A percentile compares a stretch with the other conserved stretches of the same genome.
These are phyloP conservation scores for Conistra vaccinii DNA, from an alignment of 2,888 invertebrate species.

Conservation along the genomic window DNA sequence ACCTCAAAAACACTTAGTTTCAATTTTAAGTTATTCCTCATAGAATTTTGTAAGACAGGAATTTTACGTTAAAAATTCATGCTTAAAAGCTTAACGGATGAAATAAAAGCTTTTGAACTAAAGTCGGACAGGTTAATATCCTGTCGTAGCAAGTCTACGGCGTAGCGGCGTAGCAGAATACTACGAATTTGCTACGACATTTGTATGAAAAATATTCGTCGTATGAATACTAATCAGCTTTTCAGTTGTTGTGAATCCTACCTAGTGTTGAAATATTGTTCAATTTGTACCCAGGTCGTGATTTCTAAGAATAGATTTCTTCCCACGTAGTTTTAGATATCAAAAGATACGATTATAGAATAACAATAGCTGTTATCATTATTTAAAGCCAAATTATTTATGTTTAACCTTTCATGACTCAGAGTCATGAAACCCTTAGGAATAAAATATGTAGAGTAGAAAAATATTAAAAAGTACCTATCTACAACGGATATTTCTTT, in stretches of 20 bases:
- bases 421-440: no score
- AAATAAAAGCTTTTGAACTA: conserved; percentile 62
- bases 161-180: conserved; percentile 57
- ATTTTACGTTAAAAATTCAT: conserved; percentile 51
- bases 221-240: conserved; percentile 52
- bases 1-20: conserved; percentile 63
- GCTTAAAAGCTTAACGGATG: conserved; percentile 59
- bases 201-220: conserved; percentile 61
- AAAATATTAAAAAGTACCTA: background rate
- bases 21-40: conserved; percentile 64
- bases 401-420: background rate
- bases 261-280: conserved; percentile 18
- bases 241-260: conserved; percentile 22
- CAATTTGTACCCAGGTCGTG: conserved; percentile 29
- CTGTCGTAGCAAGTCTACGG: conserved; percentile 68
- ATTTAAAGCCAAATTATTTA: conserved; percentile 13
- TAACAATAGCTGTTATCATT: conserved; percentile 14
- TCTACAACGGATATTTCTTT: conserved; percentile 5
- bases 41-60: conserved; percentile 49
- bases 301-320: conserved; percentile 34
- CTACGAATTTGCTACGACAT: conserved; percentile 65
- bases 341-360: conserved; percentile 23
- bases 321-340: conserved; percentile 18
- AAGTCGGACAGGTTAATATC: conserved; percentile 66
- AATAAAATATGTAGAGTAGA: background rate